Evolutionary conservation across 1,140 invertebrate species (phyloP), one percentile per base, ranked within the genome.

Genomic region (Zaprionus capensis): DNA sequence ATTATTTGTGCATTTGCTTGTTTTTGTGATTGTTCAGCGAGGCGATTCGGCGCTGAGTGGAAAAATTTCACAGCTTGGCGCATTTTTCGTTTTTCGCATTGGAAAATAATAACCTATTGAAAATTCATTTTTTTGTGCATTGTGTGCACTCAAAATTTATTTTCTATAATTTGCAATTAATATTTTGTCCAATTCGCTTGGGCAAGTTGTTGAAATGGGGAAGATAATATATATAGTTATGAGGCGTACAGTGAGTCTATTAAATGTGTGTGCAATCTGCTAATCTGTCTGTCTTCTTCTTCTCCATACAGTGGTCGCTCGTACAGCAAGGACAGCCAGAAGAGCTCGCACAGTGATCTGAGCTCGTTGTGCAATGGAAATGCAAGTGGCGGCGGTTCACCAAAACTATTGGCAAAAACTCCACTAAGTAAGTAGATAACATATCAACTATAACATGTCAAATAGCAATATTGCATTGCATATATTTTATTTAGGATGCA

Each of bases 321-420:
- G 14, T 92, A 91, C 57, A 92, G 90, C 69, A 92, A 92, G 78
- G 92, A 92, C 71, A 92, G 84, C 73, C 92, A 93, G 66, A 91
- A 92, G 73, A 92, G 92, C 66, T 92, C 92, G n/a, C 87, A 92
- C 58, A 92, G 84, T 56, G 92, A 93, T 69, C 66, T 93, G 34
- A 92, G 91, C 61, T 68, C 91, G 28, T 53, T 80, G 56, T 79
- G 78, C 46, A 90, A 76, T 55, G 62, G 46, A 41, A 80, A 34
- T 34, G 49, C 55, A 38, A 62, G 22, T 62, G 80, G 82, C 46
- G 72, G 76, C 71, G 88, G 88, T 61, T 92, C 82, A n/a, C 81
- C 91, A 2, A 91, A 93, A 75, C 61, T 76, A 15, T 84, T 91
- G 91, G 86, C 86, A 64, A 92, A 90, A 80, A 88, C 86, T 91